Evolutionary conservation across 2,888 invertebrate genomes (phyloP).

Genomic region (Lysandra bellargus): DNA sequence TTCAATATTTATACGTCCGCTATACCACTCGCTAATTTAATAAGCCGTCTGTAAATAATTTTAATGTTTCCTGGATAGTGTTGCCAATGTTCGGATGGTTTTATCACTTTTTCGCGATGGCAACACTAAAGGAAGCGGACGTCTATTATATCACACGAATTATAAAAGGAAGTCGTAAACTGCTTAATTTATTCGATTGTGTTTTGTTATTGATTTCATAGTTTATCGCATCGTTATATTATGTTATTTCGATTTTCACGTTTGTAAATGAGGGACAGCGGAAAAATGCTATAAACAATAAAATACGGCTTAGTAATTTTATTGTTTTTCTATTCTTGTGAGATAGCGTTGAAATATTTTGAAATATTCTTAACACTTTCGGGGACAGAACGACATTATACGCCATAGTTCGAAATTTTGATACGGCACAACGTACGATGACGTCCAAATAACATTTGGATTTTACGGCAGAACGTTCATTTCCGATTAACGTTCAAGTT

Average conservation of each 20-base stretch:
- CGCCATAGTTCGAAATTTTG: no score
- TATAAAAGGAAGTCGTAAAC: constrained; percentile 64
- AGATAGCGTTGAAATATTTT: neutral
- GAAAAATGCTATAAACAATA: constrained; percentile 8
- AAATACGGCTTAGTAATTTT: neutral
- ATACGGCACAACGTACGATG: no score
- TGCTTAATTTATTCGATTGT: constrained; percentile 57
- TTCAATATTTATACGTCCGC: constrained; percentile 74
- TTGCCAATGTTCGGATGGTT: constrained; percentile 69
- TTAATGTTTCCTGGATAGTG: constrained; percentile 77
- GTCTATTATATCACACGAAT: constrained; percentile 63
- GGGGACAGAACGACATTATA: no score
- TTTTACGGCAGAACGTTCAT: no score
- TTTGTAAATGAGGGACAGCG: neutral
- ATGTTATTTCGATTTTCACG: constrained; percentile 31
- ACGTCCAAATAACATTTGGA: no score
- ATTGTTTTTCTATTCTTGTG: constrained; percentile 1
- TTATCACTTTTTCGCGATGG: constrained; percentile 76
- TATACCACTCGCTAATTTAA: constrained; percentile 61
- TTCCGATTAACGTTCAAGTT: no score
- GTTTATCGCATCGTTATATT: constrained; percentile 36
- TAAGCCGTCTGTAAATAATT: constrained; percentile 73
- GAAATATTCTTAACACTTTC: no score
- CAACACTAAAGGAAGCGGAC: constrained; percentile 70
- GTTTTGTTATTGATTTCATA: constrained; percentile 41